Percentiles rank a stretch among this genome's conserved stretches.
Evolutionary conservation across 2,888 invertebrate species (phyloP).

Genomic region (Caenorhabditis macrosperma): DNA sequence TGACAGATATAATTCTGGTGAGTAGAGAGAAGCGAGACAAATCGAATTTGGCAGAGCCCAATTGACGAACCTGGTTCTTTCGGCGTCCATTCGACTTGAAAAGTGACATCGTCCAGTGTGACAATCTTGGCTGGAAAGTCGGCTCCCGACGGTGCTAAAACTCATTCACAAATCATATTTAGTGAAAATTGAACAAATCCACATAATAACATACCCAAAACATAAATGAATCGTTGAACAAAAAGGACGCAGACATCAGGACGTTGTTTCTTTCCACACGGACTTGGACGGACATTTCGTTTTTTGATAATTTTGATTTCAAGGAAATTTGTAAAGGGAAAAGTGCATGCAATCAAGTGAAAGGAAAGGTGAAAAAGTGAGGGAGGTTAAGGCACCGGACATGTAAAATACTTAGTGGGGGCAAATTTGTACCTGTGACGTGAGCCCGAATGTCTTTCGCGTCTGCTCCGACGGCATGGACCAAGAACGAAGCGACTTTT

Average conservation of each 20-base stretch:
- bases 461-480: slow-evolving; percentile 82
- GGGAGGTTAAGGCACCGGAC: neutral
- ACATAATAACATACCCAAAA: slow-evolving; percentile 35
- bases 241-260: neutral
- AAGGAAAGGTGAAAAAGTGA: slow-evolving; percentile 3
- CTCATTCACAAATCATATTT: slow-evolving; percentile 13
- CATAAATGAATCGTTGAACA: too few species aligned
- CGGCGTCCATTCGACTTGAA: slow-evolving; percentile 83
- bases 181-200: slow-evolving; percentile 7
- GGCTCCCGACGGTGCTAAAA: slow-evolving; percentile 81
- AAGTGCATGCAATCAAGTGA: slow-evolving; percentile 9
- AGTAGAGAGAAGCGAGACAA: slow-evolving; percentile 17
- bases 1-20: neutral
- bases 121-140: slow-evolving; percentile 80
- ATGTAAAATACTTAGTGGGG: slow-evolving; percentile 15
- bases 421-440: slow-evolving; percentile 79
- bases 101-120: slow-evolving; percentile 78
- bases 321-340: neutral
- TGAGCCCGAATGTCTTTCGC: slow-evolving; percentile 80
- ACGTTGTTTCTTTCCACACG: neutral
- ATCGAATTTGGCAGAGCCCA: slow-evolving; percentile 32
- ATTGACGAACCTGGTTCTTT: slow-evolving; percentile 82
- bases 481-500: slow-evolving; percentile 83
- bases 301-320: neutral
- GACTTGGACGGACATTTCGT: neutral